These are phyloP conservation scores for Copidosoma floridanum DNA, from an alignment of 1,140 invertebrate species.

Conservation along the genomic window DNA sequence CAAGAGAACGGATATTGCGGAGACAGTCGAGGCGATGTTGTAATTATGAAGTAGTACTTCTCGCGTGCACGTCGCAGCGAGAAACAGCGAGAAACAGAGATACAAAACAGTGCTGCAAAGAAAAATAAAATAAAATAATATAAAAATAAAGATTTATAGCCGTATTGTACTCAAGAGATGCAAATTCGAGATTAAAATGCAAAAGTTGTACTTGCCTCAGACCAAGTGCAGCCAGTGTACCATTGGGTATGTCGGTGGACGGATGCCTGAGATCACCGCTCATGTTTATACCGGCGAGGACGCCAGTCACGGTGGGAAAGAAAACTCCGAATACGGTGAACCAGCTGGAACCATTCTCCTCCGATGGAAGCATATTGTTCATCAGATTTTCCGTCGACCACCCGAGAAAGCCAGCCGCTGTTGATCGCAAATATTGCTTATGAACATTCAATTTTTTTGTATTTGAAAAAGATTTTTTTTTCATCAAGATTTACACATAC, in stretches of 20 bases:
- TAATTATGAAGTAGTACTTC: slow-evolving; percentile 74
- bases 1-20: slow-evolving; percentile 76
- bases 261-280: slow-evolving; percentile 92
- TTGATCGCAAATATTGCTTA: not conserved
- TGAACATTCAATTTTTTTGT: no score
- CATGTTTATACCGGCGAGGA: slow-evolving; percentile 97
- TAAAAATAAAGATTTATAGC: slow-evolving; percentile 13
- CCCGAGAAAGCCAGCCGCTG: slow-evolving; percentile 80
- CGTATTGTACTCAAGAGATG: no score
- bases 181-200: no score
- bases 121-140: no score
- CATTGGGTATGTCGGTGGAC: slow-evolving; percentile 89
- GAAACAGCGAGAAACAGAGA: slow-evolving; percentile 82
- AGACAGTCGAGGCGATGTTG: slow-evolving; percentile 88
- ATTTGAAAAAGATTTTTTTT: no score
- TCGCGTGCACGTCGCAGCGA: slow-evolving; percentile 84
- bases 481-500: slow-evolving; percentile 54
- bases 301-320: slow-evolving; percentile 90
- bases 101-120: slow-evolving; percentile 89
- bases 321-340: slow-evolving; percentile 94
- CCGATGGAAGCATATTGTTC: slow-evolving; percentile 81
- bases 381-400: slow-evolving; percentile 77
- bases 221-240: slow-evolving; percentile 86
- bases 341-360: slow-evolving; percentile 78
- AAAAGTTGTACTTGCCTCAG: no score